These are phyloP conservation scores for Lucilia cuprina DNA, from an alignment of 1,140 invertebrate species.

Conservation along the genomic window DNA sequence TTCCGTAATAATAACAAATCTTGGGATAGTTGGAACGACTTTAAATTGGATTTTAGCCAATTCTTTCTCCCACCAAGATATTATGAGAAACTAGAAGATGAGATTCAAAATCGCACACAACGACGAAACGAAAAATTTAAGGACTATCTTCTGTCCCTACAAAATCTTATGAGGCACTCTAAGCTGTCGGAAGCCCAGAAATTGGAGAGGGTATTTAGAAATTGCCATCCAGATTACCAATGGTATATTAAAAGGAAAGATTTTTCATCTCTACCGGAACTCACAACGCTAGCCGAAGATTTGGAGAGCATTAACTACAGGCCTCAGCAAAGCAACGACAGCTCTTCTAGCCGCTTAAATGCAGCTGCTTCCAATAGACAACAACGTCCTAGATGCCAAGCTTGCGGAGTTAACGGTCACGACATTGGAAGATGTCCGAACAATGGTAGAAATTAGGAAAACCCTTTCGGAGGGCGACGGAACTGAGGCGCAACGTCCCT, in stretches of 20 bases:
- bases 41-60: neutral
- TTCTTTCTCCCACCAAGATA: neutral
- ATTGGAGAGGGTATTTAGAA: neutral
- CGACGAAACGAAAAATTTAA: neutral
- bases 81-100: slow-evolving; percentile 1
- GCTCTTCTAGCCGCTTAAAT: too few species aligned
- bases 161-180: slow-evolving; percentile 1
- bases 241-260: neutral
- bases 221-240: neutral
- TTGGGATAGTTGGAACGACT: neutral
- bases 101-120: too few species aligned
- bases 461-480: neutral
- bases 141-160: neutral
- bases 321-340: too few species aligned
- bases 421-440: neutral
- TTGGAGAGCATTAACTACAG: too few species aligned
- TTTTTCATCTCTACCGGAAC: neutral
- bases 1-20: neutral
- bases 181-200: neutral
- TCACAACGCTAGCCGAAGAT: too few species aligned
- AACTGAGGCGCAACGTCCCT: neutral
- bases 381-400: too few species aligned
- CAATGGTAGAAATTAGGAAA: neutral
- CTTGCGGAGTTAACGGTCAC: too few species aligned
- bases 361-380: too few species aligned